Evolutionary conservation across 2,113 vertebrate species (phyloP), one percentile per base, ranked within the genome.

Genomic region (Eulemur macaco): DNA sequence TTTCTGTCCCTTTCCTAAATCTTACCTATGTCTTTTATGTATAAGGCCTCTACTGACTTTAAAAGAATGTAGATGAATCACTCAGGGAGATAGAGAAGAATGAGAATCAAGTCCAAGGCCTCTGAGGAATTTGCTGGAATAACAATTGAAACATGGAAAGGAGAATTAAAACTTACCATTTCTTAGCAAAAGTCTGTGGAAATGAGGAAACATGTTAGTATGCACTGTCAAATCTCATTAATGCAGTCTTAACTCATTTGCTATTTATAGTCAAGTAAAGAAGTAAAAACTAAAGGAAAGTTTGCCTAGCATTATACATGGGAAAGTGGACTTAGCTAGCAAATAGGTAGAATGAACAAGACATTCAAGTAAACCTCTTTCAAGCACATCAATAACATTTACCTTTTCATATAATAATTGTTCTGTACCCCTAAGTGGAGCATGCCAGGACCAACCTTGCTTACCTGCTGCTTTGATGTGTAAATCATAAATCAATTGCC

Each of bases 1-100:
- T 83, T 71, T 74, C 74, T 37, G 81, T 64, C n/a, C 31, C 27
- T 84, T 71, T 93, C 58, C 34, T 56, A 71, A 71, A 39, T 0
- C 5, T 68, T 78, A 20, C 18, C 10, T 71, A 20, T 91, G 63
- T 92, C 69, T 76, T 97, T 96, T 76, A 85, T 64, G 52, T 58
- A 23, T 76, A 69, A 83, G 39, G 29, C 23, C 47, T 85, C 66
- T 56, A n/a, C 25, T 23, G 74, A 66, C 76, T 96, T 95, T 93
- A 96, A 81, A 96, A 80, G 71, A 82, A 58, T 45, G 18, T 20
- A 77, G 85, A 84, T 66, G 74, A 97, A 64, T 94, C 74, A 85
- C 47, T 82, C 25, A 45, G 73, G n/a, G 20, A 87, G 58, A 87
- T 13, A 87, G 27, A 94, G 81, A 89, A 73, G 29, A 85, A 45